These are phyloP conservation scores for Monopis laevigella DNA, from an alignment of 2,888 invertebrate species.

Conservation along the genomic window DNA sequence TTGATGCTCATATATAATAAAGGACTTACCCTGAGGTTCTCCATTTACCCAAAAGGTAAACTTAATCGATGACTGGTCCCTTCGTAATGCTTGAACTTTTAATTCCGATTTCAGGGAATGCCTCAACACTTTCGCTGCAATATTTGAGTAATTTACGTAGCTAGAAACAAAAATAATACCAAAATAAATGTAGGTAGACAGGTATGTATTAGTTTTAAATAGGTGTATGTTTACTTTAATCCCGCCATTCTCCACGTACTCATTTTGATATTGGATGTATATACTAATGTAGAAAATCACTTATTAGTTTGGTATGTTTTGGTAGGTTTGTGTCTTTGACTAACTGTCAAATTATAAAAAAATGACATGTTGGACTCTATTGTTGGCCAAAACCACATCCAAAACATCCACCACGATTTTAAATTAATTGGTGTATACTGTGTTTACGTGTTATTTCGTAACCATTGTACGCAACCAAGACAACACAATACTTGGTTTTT, in stretches of 20 bases:
- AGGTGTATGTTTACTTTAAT: conserved; percentile 68
- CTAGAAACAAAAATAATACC: conserved; percentile 43
- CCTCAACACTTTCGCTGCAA: conserved; percentile 85
- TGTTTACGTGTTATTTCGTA: too few species aligned
- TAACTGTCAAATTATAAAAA: too few species aligned
- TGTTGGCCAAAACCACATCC: too few species aligned
- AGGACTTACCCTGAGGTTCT: conserved; percentile 36
- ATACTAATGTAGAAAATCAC: too few species aligned
- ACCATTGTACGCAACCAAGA: too few species aligned
- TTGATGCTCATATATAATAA: too few species aligned
- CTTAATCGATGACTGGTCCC: conserved; percentile 76
- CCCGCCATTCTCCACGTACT: conserved; percentile 81
- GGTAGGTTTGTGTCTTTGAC: too few species aligned
- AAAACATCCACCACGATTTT: too few species aligned
- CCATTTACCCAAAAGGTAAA: conserved; percentile 88
- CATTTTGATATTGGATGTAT: conserved; percentile 52
- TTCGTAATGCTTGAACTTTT: conserved; percentile 76
- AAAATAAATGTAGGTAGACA: not conserved
- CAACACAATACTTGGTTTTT: too few species aligned
- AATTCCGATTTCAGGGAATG: conserved; percentile 79
- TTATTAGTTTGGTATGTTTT: too few species aligned
- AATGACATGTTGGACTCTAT: too few species aligned
- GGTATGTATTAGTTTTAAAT: not conserved
- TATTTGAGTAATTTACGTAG: conserved; percentile 92
- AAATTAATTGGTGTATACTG: too few species aligned